These are phyloP conservation scores for Perca fluviatilis DNA, from an alignment of 2,113 vertebrate genomes.

Conservation along the genomic window DNA sequence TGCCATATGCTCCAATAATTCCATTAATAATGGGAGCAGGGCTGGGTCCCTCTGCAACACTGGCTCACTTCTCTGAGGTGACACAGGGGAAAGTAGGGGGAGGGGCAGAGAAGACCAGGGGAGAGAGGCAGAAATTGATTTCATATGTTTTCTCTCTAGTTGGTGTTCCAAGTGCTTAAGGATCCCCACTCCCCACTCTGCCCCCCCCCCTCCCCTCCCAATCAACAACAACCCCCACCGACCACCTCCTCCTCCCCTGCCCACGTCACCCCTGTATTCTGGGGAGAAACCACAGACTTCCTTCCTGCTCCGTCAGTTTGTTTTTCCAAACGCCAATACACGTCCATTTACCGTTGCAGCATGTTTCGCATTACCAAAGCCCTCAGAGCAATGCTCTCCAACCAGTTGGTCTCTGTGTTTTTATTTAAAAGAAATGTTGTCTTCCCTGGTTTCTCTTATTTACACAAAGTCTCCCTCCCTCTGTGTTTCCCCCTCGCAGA, in stretches of 20 bases:
- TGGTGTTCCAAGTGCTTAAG: constrained; percentile 50
- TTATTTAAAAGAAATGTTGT: constrained; percentile 18
- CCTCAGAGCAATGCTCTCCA: constrained; percentile 38
- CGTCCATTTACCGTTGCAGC: constrained; percentile 64
- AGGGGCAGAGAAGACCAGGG: constrained; percentile 41
- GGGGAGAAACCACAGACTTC: constrained; percentile 80
- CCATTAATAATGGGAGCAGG: constrained; percentile 80
- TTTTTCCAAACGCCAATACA: constrained; percentile 78
- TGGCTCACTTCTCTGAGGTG: constrained; percentile 81
- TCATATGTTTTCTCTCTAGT: constrained; percentile 81
- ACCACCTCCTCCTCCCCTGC: constrained; percentile 19
- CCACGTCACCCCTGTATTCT: constrained; percentile 68
- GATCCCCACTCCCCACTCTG: constrained; percentile 2
- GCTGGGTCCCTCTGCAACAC: constrained; percentile 75
- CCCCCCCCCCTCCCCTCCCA: background rate
- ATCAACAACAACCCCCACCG: constrained; percentile 62
- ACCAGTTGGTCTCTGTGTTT: constrained; percentile 17
- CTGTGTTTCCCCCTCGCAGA: constrained; percentile 80
- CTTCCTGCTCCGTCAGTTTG: constrained; percentile 78
- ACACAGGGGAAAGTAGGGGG: constrained; percentile 70
- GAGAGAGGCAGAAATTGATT: constrained; percentile 80
- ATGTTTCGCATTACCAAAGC: constrained; percentile 67
- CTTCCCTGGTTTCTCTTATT: constrained; percentile 44
- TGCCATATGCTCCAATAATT: constrained; percentile 85
- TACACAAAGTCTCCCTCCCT: constrained; percentile 17